Percentiles rank a stretch among this genome's conserved stretches.
These are phyloP conservation scores for Actinia equina DNA, from an alignment of 64 coral and sea anemone genomes.

Conservation along the genomic window DNA sequence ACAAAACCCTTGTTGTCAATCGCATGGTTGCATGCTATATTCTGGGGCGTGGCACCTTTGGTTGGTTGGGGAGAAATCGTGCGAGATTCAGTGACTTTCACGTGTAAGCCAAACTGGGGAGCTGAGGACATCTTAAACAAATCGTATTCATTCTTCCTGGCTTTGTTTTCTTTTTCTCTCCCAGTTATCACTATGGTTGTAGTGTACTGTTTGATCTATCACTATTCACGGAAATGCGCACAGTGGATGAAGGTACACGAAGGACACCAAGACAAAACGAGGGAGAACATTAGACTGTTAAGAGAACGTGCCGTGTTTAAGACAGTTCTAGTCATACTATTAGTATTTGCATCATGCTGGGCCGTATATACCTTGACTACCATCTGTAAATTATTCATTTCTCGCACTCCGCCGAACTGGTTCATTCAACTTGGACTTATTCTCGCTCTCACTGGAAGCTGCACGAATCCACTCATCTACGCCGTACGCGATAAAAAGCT, in stretches of 20 bases:
- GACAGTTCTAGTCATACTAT: slow-evolving; percentile 62
- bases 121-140: slow-evolving; percentile 51
- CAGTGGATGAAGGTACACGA: slow-evolving; percentile 27
- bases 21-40: slow-evolving; percentile 60
- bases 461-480: slow-evolving; percentile 72
- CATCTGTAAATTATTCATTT: slow-evolving; percentile 61
- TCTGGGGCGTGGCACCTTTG: slow-evolving; percentile 71
- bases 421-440: slow-evolving; percentile 75
- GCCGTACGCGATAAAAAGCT: slow-evolving; percentile 55
- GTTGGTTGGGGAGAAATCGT: slow-evolving; percentile 88
- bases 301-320: slow-evolving; percentile 58
- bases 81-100: slow-evolving; percentile 48
- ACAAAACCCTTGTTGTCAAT: slow-evolving; percentile 12
- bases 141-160: slow-evolving; percentile 59
- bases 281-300: slow-evolving; percentile 6
- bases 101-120: slow-evolving; percentile 92
- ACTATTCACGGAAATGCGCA: slow-evolving; percentile 30
- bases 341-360: slow-evolving; percentile 70
- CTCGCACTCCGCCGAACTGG: slow-evolving; percentile 52
- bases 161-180: slow-evolving; percentile 57
- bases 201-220: slow-evolving; percentile 62
- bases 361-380: slow-evolving; percentile 70
- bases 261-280: not conserved
- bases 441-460: slow-evolving; percentile 56
- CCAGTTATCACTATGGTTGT: slow-evolving; percentile 59